Evolutionary conservation across 1,140 invertebrate genomes (phyloP), one percentile per base, ranked within the genome.

Genomic region (Ridgeia piscesae): DNA sequence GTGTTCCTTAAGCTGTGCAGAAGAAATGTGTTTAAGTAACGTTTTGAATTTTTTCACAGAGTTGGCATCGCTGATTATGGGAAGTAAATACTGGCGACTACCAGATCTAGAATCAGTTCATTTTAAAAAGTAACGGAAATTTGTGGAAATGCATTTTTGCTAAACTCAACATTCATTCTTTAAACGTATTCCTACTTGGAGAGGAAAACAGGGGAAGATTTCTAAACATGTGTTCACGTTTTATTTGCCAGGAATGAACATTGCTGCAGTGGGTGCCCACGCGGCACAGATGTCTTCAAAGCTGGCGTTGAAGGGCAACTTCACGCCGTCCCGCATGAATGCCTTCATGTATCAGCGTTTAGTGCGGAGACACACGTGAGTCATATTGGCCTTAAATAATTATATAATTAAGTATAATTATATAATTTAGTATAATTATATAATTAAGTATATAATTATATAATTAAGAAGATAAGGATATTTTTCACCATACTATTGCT

Each of bases 311-410:
- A 91, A 94, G 33, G 95, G 95, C 58, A 90, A 93, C 34, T 95
- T 94, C 91, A 93, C 94, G n/a, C 92, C 92, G 58, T 94, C 95
- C 17, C 91, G 95, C 35, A 92, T 93, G 8, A 92, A 92, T 27
- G 94, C 94, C 4, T 91, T 95, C 42, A 95, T 95, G 94, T 94
- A 95, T 89, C 95, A 95, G 91, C 89, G 95, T n/a, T 93, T 95
- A 34, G 93, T 94, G 34, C 94, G 94, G 93, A 93, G 95, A 92
- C 92, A 93, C 91, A 94, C 92, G 95, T 95, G 92, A 92, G 93
- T 94, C 42, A 42, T 34, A 91, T 92, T n/a, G n/a, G n/a, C n/a
- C n/a, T n/a, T n/a, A n/a, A n/a, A 42, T 11, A 4, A 42, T 42
- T 42, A 42, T 88, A 77, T 94, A 77, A 77, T 17, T 31, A 21